A percentile compares a stretch with the other conserved stretches of the same genome.
Conservation (phyloP, 2,113 vertebrate species). For the Acanthisitta chloris region DNA sequence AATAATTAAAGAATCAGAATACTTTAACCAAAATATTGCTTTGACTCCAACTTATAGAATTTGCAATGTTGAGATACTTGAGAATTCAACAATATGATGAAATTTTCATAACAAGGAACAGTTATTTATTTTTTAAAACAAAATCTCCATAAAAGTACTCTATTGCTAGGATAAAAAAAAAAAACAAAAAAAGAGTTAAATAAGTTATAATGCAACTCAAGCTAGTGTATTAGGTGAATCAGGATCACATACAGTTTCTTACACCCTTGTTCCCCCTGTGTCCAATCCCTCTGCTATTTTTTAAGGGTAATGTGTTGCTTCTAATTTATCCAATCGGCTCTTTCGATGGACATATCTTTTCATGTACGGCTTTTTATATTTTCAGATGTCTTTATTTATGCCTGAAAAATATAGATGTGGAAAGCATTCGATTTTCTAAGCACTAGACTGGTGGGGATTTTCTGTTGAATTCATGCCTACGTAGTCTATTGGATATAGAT, state of each 20-base stretch:
- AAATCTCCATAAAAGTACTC: not conserved
- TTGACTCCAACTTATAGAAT: not conserved
- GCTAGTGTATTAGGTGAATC: too few species aligned
- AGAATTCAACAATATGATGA: not conserved
- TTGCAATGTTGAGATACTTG: not conserved
- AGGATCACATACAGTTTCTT: not conserved
- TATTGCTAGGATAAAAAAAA: not conserved
- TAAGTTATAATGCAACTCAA: not conserved
- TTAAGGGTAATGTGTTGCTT: not conserved
- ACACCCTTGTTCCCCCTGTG: not conserved
- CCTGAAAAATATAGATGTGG: not conserved
- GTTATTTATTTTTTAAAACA: not conserved
- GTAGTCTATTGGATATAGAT: not conserved
- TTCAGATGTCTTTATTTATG: not conserved
- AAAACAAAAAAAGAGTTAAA: not conserved
- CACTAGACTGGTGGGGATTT: not conserved
- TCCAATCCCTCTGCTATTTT: not conserved
- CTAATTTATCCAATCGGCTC: not conserved
- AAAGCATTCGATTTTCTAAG: not conserved
- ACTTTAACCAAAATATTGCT: not conserved
- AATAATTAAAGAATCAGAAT: not conserved
- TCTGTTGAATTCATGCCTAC: not conserved
- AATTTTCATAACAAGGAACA: not conserved
- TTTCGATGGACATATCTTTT: not conserved
- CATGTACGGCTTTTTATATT: not conserved